Evolutionary conservation across 2,113 vertebrate species (phyloP).

Genomic region (Antechinus stuartii): DNA sequence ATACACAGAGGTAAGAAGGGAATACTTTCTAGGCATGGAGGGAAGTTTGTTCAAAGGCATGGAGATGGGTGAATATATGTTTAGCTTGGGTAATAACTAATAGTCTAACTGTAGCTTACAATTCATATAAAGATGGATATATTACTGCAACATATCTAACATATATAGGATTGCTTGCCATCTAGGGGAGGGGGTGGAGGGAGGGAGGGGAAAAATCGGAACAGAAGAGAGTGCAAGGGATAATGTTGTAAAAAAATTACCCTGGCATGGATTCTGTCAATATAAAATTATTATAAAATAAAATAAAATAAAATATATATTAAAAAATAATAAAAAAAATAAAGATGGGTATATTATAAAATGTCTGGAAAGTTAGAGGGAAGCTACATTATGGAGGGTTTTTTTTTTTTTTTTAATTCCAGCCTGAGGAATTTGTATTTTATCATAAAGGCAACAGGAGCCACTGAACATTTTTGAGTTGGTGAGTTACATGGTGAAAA

Average conservation of each 20-base stretch:
- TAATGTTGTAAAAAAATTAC: no score
- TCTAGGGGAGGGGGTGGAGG: no score
- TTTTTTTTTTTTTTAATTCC: not conserved
- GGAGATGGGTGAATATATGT: not conserved
- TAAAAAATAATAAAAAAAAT: no score
- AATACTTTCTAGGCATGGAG: not conserved
- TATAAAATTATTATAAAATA: no score
- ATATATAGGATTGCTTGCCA: no score
- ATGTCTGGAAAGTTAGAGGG: not conserved
- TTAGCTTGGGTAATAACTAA: not conserved
- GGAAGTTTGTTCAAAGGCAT: not conserved
- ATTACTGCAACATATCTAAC: not conserved
- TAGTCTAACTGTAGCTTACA: not conserved
- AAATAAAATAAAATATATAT: no score
- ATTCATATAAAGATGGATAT: not conserved
- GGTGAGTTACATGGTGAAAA: not conserved
- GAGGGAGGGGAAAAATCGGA: no score
- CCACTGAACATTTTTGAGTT: not conserved
- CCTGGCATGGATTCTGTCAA: no score
- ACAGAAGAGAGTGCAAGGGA: no score
- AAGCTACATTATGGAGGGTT: not conserved
- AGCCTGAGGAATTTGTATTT: not conserved
- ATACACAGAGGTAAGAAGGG: not conserved
- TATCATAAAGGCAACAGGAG: not conserved
- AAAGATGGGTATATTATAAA: not conserved